A percentile compares a stretch with the other conserved stretches of the same genome.
phyloP scores from a whole-genome alignment of 2,113 vertebrate genomes.

The Odocoileus hemionus region DNA sequence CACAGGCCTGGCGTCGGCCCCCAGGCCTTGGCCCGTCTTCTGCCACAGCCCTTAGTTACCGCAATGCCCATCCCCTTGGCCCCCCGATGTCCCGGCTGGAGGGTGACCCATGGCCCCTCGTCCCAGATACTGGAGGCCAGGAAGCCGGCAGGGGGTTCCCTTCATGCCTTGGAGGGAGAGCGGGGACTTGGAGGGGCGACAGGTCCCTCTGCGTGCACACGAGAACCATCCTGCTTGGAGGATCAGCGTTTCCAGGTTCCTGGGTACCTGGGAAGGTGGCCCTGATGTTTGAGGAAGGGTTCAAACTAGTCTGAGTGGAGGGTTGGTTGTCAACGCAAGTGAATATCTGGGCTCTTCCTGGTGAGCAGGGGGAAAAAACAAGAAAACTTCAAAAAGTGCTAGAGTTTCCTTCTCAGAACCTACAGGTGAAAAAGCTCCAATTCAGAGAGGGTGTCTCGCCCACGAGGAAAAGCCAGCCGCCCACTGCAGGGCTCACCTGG shows the following conservation, averaged over 20 bases:
- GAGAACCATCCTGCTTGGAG: neutral
- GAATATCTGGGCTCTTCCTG: neutral
- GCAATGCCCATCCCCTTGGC: neutral
- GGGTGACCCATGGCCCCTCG: neutral
- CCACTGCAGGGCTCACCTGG: neutral
- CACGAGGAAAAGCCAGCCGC: neutral
- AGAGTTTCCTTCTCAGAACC: neutral
- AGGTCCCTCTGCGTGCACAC: neutral
- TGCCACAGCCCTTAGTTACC: neutral
- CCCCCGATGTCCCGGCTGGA: neutral
- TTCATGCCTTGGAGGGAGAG: rapidly evolving
- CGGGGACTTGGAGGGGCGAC: neutral
- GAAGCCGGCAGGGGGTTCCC: neutral
- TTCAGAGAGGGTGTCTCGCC: neutral
- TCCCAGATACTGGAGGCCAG: neutral
- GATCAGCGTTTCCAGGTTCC: neutral
- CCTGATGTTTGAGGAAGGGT: neutral
- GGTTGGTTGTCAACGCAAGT: no score
- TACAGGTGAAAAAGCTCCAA: neutral
- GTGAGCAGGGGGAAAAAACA: neutral
- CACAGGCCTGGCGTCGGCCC: rapidly evolving
- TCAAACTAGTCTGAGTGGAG: neutral
- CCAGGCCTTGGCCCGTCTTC: neutral
- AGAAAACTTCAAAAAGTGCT: neutral
- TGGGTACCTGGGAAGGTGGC: neutral